phyloP scores from a whole-genome alignment of 2,888 invertebrate genomes.

The Gari tellinella region DNA sequence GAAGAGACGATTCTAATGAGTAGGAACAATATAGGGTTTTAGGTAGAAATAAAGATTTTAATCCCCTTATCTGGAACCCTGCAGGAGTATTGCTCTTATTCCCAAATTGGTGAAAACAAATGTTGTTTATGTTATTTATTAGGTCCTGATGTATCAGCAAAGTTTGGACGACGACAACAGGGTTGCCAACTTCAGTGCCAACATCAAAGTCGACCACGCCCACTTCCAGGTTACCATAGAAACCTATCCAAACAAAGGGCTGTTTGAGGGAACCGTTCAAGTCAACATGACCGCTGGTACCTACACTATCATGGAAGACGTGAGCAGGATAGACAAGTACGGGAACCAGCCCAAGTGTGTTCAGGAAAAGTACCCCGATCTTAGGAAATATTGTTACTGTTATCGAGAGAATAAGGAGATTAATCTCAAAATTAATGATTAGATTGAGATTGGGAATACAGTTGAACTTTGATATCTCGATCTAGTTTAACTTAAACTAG shows the following conservation, averaged over 20 bases:
- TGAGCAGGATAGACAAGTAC: slow-evolving; percentile 77
- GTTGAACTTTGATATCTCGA: too few relatives aligned
- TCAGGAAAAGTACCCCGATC: slow-evolving; percentile 69
- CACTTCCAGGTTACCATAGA: slow-evolving; percentile 72
- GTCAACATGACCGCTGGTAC: slow-evolving; percentile 57
- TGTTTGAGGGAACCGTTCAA: slow-evolving; percentile 77
- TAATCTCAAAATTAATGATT: too few relatives aligned
- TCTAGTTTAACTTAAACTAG: too few relatives aligned
- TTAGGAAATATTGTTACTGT: slow-evolving; percentile 77
- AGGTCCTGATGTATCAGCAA: slow-evolving; percentile 72
- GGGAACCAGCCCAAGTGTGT: slow-evolving; percentile 76
- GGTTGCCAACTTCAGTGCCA: slow-evolving; percentile 67
- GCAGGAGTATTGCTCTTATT: too few relatives aligned
- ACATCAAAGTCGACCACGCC: slow-evolving; percentile 66
- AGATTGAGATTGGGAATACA: too few relatives aligned
- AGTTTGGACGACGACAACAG: slow-evolving; percentile 68
- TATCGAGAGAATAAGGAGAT: too few relatives aligned
- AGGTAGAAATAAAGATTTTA: too few relatives aligned
- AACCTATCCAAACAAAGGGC: slow-evolving; percentile 71
- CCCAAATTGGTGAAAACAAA: neutral
- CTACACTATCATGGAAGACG: slow-evolving; percentile 57
- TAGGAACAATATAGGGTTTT: too few relatives aligned
- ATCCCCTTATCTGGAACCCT: too few relatives aligned
- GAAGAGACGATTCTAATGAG: too few relatives aligned
- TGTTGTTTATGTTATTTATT: neutral